phyloP scores from a whole-genome alignment of 2,888 invertebrate genomes.

The Stenchaetothrips biformis region DNA sequence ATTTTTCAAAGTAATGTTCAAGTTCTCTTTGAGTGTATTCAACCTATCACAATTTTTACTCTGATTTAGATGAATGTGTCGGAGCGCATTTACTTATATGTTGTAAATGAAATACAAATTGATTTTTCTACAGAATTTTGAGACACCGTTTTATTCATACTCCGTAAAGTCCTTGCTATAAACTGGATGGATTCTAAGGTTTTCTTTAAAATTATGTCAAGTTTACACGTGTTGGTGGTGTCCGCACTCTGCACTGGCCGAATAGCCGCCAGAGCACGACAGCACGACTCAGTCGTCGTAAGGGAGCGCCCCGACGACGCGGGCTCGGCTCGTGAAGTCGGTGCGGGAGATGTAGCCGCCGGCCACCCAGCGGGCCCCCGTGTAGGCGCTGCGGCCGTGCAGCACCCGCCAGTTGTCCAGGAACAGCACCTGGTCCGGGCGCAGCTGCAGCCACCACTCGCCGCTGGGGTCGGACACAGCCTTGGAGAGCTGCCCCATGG shows the following conservation, averaged over 20 bases:
- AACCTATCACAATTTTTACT: not conserved
- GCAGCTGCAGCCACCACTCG: constrained; percentile 57
- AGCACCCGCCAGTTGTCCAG: constrained; percentile 75
- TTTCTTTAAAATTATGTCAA: too few relatives aligned
- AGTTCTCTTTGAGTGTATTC: not conserved
- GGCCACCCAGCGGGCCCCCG: constrained; percentile 60
- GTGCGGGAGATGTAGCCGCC: constrained; percentile 70
- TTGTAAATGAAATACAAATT: not conserved
- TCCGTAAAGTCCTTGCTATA: too few relatives aligned
- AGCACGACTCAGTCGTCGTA: not conserved
- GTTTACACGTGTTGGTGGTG: too few relatives aligned
- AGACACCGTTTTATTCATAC: too few relatives aligned
- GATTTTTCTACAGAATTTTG: not conserved
- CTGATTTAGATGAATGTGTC: not conserved
- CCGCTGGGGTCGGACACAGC: constrained; percentile 51
- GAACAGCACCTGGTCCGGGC: constrained; percentile 65
- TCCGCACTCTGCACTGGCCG: too few relatives aligned
- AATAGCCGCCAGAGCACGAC: too few relatives aligned
- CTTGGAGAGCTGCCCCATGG: constrained; percentile 52
- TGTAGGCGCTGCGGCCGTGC: constrained; percentile 67
- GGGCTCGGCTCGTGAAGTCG: constrained; percentile 60
- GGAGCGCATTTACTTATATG: not conserved
- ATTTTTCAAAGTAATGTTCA: not conserved
- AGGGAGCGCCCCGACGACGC: constrained; percentile 29
- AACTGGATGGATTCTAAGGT: too few relatives aligned